Evolutionary conservation across 2,797 vertebrate genomes (phyloP), one percentile per base, ranked within the genome.

Genomic region (Urosaurus nigricauda): DNA sequence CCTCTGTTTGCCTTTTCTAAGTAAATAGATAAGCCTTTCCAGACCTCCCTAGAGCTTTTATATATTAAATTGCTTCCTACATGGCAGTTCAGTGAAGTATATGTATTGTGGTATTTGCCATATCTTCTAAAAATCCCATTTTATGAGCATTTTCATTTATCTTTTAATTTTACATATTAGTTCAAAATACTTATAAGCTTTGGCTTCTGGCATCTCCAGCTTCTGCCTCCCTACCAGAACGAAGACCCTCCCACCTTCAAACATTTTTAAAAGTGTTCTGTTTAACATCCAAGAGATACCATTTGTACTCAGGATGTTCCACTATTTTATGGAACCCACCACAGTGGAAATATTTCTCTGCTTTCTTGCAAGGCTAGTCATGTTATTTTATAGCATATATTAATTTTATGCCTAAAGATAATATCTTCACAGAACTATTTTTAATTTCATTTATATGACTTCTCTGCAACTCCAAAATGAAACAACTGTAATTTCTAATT

Each of bases 391-490:
- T 88, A 88, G 74, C 70, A 1, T 90, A 85, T 93, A 86, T 95
- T 95, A 90, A 91, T 93, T 91, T 63, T 53, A 90, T 89, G 95
- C 96, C 96, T 95, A 95, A 92, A 96, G 95, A 96, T 96, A 90
- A 70, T 87, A 95, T 96, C 96, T 94, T 90, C 89, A 88, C 85
- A 91, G 81, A 85, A 82, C 82, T 84, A 89, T 93, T 95, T 95
- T 95, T 90, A 94, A 93, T 96, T 93, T 89, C 40, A 86, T 87
- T 68, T 53, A 60, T 87, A 90, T 92, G 93, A 26, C 79, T 87
- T 91, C 92, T 88, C 35, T 94, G 80, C 24, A 26, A 53, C 65
- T 88, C 73, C 4, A 85, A 88, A 91, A 90, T 92, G 87, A 58
- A 85, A 75, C 53, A 92, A 58, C 0, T 85, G 70, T 77, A 84